phyloP scores from a whole-genome alignment of 2,888 invertebrate genomes.

The Rhingia rostrata region DNA sequence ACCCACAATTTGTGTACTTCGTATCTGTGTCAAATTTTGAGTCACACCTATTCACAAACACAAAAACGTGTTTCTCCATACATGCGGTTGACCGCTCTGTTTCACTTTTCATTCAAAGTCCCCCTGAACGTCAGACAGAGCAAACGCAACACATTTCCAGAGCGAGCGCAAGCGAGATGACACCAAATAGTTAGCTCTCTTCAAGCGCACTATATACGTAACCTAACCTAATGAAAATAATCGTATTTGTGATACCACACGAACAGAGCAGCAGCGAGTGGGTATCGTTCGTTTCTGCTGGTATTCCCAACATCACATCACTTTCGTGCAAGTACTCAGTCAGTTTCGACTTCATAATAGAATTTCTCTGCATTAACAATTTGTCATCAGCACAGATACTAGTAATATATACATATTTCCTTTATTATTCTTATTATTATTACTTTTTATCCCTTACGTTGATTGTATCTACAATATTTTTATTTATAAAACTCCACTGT shows the following conservation, averaged over 20 bases:
- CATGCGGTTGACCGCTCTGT: slow-evolving; percentile 53
- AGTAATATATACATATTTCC: slow-evolving; percentile 72
- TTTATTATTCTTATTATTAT: slow-evolving; percentile 61
- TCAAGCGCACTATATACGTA: slow-evolving; percentile 58
- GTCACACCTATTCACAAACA: slow-evolving; percentile 46
- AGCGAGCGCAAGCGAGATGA: slow-evolving; percentile 37
- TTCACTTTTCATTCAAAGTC: slow-evolving; percentile 46
- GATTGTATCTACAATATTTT: slow-evolving; percentile 26
- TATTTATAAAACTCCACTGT: slow-evolving; percentile 50
- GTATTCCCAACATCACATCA: slow-evolving; percentile 73
- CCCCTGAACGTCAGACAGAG: slow-evolving; percentile 42
- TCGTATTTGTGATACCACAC: slow-evolving; percentile 64
- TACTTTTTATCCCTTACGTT: slow-evolving; percentile 10
- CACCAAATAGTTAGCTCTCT: slow-evolving; percentile 43
- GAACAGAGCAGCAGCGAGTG: slow-evolving; percentile 29
- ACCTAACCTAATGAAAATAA: slow-evolving; percentile 68
- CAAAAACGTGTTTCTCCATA: slow-evolving; percentile 23
- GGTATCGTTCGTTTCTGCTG: slow-evolving; percentile 68
- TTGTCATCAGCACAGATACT: slow-evolving; percentile 72
- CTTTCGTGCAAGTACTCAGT: slow-evolving; percentile 72
- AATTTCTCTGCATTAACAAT: slow-evolving; percentile 72
- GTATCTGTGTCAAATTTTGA: slow-evolving; percentile 54
- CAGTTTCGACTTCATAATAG: slow-evolving; percentile 73
- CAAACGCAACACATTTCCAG: slow-evolving; percentile 9
- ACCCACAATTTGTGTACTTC: slow-evolving; percentile 22